Base-by-base conservation (phyloP, 2,888 invertebrate genomes). In the Oxycera nigricornis region DNA sequence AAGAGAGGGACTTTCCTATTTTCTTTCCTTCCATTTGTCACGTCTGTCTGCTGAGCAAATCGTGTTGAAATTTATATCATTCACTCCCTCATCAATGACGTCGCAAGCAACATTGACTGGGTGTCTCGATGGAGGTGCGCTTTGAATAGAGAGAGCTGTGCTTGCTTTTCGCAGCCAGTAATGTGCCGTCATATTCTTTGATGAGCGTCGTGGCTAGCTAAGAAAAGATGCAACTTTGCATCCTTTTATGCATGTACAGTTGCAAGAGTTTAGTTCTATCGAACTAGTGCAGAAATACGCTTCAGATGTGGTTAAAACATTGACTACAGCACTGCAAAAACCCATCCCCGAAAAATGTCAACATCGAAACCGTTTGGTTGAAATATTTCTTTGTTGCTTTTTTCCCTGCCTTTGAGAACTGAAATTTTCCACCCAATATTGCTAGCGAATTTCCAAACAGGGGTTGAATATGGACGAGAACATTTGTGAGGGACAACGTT, bases 41-140 rank as follows among this genome's bases (percentile, higher is more conserved):
- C 75, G 76, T 77, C 77, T 72, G 62, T 73, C 65, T 73, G 72
- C 57, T 67, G 73, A 73, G 35, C 35, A 74, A 74, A 75, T 52
- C 52, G 62, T 46, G 59, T 17, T 61, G 55, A 70, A 75, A 74
- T 78, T 77, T 73, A 70, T 70, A 52, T 70, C 70, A 35, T 20
- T 39, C 28, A 4, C 41, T 24, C 41, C 30, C 22, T 41, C 26
- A 24, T 41, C 17, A 22, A 30, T 30, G 35, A n/a, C 70, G 55
- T 26, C 52, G 30, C 31, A 55, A 24, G 17, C 55, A 31, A 2
- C 28, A n/a, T 46, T 46, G 50, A 52, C 3, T 14, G 65, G 65
- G 11, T 46, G 17, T 46, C 17, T 46, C 17, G 11, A 11, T n/a
- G 46, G 46, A 17, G 17, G 46, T 46, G 46, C 46, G n/a, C n/a